A percentile compares a stretch with the other conserved stretches of the same genome.
phyloP scores from a whole-genome alignment of 1,140 invertebrate genomes.

The Pseudomyrmex dendroicus region DNA sequence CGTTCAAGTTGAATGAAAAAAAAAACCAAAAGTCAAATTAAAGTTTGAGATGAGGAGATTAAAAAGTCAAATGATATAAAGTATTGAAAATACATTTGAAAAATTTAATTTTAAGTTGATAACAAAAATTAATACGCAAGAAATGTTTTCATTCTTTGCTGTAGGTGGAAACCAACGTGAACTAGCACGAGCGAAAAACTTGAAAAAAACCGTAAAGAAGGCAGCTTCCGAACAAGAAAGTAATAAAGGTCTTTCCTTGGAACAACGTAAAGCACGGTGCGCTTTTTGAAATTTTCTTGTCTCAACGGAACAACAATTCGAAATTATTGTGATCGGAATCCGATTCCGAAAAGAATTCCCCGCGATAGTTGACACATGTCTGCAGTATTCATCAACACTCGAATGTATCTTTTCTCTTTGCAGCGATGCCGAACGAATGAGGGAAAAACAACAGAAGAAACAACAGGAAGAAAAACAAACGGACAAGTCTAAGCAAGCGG shows the following conservation, averaged over 20 bases:
- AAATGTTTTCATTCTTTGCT: constrained; percentile 27
- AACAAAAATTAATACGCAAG: not conserved
- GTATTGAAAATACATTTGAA: no score
- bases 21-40: not conserved
- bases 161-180: constrained; percentile 89
- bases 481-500: constrained; percentile 73
- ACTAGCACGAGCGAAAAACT: constrained; percentile 88
- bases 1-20: not conserved
- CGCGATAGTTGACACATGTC: no score
- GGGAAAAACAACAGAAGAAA: constrained; percentile 86
- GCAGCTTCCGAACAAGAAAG: constrained; percentile 86
- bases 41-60: not conserved
- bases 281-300: not conserved
- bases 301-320: not conserved
- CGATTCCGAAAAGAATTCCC: no score
- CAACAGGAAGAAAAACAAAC: constrained; percentile 63
- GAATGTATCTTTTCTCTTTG: constrained; percentile 27
- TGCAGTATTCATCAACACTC: no score
- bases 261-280: constrained; percentile 87
- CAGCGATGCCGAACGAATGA: constrained; percentile 88
- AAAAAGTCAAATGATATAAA: no score
- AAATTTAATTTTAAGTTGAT: constrained; percentile 4
- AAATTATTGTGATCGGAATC: not conserved
- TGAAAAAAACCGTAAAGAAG: constrained; percentile 87
- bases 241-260: constrained; percentile 87